phyloP scores from a whole-genome alignment of 2,113 vertebrate genomes.

The Vulpes ferrilata region DNA sequence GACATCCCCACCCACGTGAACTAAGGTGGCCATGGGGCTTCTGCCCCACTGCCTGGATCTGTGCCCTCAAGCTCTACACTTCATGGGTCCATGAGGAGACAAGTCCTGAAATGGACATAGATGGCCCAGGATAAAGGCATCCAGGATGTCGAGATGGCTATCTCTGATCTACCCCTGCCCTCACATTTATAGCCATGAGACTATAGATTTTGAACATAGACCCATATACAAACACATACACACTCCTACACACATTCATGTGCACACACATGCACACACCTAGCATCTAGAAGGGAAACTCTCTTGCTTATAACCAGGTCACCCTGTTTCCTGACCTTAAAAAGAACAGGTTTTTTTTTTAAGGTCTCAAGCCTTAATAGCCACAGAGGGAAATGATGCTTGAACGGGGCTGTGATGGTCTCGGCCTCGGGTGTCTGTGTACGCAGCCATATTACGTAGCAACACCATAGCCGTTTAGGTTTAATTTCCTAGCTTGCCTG shows the following conservation, averaged over 20 bases:
- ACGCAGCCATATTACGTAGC: constrained; percentile 74
- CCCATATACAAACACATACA: too few relatives aligned
- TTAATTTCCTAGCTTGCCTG: constrained; percentile 79
- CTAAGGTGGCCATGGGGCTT: neutral
- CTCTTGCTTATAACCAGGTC: constrained; percentile 73
- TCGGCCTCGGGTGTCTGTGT: constrained; percentile 67
- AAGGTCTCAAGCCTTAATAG: constrained; percentile 52
- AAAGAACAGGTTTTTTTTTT: constrained; percentile 62
- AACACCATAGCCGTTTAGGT: constrained; percentile 61
- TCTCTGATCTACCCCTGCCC: neutral
- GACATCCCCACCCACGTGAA: neutral
- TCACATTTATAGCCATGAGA: fast-evolving
- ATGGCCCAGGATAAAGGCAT: too few relatives aligned
- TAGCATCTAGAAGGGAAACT: constrained; percentile 45
- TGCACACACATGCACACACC: neutral
- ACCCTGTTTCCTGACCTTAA: constrained; percentile 74
- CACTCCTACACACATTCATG: neutral
- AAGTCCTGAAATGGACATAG: neutral
- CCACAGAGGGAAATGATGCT: constrained; percentile 59
- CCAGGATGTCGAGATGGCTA: neutral
- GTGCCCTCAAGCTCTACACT: neutral
- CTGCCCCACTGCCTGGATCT: neutral
- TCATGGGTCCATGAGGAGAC: neutral
- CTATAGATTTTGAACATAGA: neutral
- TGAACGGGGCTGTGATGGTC: constrained; percentile 23